Evolutionary conservation across 2,888 invertebrate genomes (phyloP).

Genomic region (Watsonalla cultraria): DNA sequence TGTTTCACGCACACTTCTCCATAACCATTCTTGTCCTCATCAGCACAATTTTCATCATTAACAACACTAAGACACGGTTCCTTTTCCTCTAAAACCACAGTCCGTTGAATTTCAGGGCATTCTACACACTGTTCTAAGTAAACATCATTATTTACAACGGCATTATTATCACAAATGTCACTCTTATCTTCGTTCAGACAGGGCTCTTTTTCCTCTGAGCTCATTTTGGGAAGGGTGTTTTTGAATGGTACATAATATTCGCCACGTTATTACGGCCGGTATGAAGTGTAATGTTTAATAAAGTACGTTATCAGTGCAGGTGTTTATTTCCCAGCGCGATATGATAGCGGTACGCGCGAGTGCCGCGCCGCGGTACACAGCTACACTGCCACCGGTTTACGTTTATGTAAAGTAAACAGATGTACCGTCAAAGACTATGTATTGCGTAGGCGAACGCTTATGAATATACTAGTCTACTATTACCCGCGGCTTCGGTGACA

Average conservation of each 20-base stretch:
- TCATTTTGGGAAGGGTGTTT: background rate
- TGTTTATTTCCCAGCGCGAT: conserved; percentile 36
- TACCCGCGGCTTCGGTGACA: too few relatives aligned
- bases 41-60: conserved; percentile 13
- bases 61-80: conserved; percentile 27
- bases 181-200: background rate
- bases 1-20: conserved; percentile 21
- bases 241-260: background rate
- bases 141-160: background rate
- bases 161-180: background rate
- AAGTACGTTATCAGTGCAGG: conserved; percentile 27
- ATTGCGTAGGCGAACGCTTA: conserved; percentile 4
- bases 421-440: conserved; percentile 40
- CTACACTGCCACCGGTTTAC: conserved; percentile 38
- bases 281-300: conserved; percentile 14
- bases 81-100: conserved; percentile 54
- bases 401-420: conserved; percentile 46
- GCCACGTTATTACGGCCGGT: background rate
- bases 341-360: conserved; percentile 33
- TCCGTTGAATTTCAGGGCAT: conserved; percentile 6
- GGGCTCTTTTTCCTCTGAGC: conserved; percentile 4
- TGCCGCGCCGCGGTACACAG: conserved; percentile 27
- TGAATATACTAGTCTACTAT: too few relatives aligned
- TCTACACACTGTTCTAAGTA: background rate
- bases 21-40: conserved; percentile 9